Evolutionary conservation across 2,888 invertebrate species (phyloP).

Genomic region (Maniola hyperantus): DNA sequence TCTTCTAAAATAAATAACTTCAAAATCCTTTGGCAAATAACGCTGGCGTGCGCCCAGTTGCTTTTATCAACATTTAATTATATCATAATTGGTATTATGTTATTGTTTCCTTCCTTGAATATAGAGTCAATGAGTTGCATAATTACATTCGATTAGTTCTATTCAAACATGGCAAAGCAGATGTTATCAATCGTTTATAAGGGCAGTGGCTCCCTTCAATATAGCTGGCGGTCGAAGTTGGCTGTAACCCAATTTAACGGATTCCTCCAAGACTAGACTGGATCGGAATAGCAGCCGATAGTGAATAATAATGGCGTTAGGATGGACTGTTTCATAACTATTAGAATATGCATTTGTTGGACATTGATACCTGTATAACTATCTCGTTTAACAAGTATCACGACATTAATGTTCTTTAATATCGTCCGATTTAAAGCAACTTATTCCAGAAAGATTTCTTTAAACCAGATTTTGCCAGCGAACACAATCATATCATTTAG

Average conservation of each 20-base stretch:
- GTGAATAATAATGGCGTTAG: constrained; percentile 23
- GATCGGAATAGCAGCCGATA: constrained; percentile 43
- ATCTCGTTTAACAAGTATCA: not conserved
- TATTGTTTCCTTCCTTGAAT: constrained; percentile 45
- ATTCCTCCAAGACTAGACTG: constrained; percentile 53
- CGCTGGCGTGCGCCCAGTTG: constrained; percentile 52
- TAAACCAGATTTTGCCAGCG: not conserved
- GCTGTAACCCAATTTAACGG: constrained; percentile 67
- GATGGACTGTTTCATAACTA: constrained; percentile 11
- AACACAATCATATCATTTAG: too few relatives aligned
- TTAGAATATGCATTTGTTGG: constrained; percentile 1
- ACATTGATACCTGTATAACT: not conserved
- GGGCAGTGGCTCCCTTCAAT: constrained; percentile 57
- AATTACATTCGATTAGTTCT: constrained; percentile 40
- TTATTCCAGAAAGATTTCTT: too few relatives aligned
- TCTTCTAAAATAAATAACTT: constrained; percentile 43
- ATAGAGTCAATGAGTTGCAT: constrained; percentile 24
- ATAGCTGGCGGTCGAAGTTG: constrained; percentile 65
- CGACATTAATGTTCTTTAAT: not conserved
- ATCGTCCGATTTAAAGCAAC: not conserved
- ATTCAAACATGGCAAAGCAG: constrained; percentile 50
- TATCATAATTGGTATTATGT: constrained; percentile 45
- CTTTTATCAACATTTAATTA: constrained; percentile 46
- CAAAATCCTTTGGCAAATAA: constrained; percentile 54
- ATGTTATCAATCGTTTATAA: constrained; percentile 57